Evolutionary conservation across 2,113 vertebrate genomes (phyloP).

Genomic region (Eolophus roseicapilla): DNA sequence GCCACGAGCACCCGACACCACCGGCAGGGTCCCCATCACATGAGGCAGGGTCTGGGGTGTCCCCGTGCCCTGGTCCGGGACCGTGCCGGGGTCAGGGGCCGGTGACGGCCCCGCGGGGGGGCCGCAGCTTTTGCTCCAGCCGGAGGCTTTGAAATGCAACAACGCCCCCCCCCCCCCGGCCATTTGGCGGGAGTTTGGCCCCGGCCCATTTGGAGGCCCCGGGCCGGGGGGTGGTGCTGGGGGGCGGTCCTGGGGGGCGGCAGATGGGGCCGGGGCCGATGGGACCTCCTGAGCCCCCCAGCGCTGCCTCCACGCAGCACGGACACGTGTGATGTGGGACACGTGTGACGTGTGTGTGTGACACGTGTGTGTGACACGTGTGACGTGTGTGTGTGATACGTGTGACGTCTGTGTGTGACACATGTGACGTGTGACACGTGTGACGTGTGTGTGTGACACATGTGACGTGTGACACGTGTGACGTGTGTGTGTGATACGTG

Average conservation of each 20-base stretch:
- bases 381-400: not conserved
- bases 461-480: no score
- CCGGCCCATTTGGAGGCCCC: constrained; percentile 32
- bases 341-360: no score
- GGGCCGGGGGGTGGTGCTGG: not conserved
- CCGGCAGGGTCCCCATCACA: rapidly evolving
- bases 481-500: rapidly evolving
- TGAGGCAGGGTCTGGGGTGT: not conserved
- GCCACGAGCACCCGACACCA: not conserved
- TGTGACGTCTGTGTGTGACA: no score
- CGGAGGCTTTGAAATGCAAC: constrained; percentile 57
- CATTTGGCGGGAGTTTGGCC: constrained; percentile 53
- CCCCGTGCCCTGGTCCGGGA: not conserved
- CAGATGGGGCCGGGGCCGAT: not conserved
- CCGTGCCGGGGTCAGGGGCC: not conserved
- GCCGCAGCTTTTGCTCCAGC: constrained; percentile 27
- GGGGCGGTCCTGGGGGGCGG: not conserved
- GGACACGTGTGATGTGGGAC: rapidly evolving
- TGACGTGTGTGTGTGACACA: no score
- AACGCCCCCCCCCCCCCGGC: not conserved
- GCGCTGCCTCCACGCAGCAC: no score
- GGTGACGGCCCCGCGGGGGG: not conserved
- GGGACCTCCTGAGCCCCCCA: not conserved
- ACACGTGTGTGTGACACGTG: no score
- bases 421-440: no score